A percentile compares a stretch with the other conserved stretches of the same genome.
These are phyloP conservation scores for Aphrophora alni DNA, from an alignment of 2,888 invertebrate species.

Conservation along the genomic window DNA sequence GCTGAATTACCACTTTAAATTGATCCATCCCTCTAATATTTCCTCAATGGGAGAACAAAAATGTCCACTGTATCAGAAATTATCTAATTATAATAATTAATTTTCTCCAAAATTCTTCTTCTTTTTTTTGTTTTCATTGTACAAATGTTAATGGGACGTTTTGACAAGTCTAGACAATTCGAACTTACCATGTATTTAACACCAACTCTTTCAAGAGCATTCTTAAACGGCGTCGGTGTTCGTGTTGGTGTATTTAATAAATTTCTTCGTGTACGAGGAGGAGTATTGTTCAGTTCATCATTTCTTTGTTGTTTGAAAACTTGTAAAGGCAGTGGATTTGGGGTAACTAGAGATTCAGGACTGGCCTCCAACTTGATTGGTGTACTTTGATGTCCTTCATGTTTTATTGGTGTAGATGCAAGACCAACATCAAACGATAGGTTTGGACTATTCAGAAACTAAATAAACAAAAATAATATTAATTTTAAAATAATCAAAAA, in stretches of 20 bases:
- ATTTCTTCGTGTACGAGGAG: conserved; percentile 54
- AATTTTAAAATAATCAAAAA: too few species aligned
- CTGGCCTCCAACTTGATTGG: conserved; percentile 7
- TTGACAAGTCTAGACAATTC: too few species aligned
- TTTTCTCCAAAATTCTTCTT: too few species aligned
- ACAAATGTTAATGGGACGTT: too few species aligned
- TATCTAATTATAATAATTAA: too few species aligned
- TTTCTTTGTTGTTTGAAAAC: background rate
- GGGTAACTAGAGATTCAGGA: conserved; percentile 57
- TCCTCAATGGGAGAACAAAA: too few species aligned
- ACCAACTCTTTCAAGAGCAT: conserved; percentile 83
- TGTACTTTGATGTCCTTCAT: conserved; percentile 19
- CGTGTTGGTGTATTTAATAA: conserved; percentile 56
- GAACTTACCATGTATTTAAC: conserved; percentile 58
- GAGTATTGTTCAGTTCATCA: conserved; percentile 27
- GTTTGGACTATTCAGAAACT: conserved; percentile 81
- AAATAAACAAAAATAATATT: conserved; percentile 45
- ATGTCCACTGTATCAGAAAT: too few species aligned
- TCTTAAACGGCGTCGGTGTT: conserved; percentile 95
- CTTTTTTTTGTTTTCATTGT: too few species aligned
- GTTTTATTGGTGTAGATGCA: conserved; percentile 50
- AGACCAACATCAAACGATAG: conserved; percentile 63
- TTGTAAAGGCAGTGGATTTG: conserved; percentile 55
- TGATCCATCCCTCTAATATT: too few species aligned
- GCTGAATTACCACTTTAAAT: too few species aligned